Conservation (phyloP, 2,888 invertebrate species). For the Molorchus minor region DNA sequence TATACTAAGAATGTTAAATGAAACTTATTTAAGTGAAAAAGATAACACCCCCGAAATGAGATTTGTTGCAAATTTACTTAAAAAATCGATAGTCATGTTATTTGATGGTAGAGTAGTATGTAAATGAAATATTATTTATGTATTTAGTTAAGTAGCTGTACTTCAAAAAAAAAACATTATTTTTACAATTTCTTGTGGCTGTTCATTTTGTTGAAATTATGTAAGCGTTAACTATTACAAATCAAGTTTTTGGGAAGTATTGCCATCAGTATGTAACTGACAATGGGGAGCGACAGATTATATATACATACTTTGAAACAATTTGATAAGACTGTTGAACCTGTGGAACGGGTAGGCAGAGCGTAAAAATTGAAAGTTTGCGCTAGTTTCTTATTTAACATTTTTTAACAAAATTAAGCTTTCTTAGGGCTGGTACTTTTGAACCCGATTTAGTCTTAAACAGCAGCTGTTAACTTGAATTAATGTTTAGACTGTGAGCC, state of each 20-base stretch:
- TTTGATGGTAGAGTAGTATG: conserved; percentile 27
- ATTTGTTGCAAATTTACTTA: conserved; percentile 55
- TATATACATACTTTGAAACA: conserved; percentile 13
- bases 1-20: conserved; percentile 49
- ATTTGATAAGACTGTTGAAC: conserved; percentile 3
- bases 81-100: conserved; percentile 54
- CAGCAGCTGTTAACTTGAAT: no score
- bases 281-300: background rate
- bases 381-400: background rate
- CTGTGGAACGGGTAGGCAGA: conserved; percentile 10
- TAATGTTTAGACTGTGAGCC: no score
- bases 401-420: background rate
- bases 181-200: conserved; percentile 37
- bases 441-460: no score
- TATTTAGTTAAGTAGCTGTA: conserved; percentile 38
- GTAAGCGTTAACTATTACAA: conserved; percentile 1
- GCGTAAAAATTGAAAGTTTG: background rate
- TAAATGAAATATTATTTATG: conserved; percentile 32
- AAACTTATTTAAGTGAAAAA: conserved; percentile 45
- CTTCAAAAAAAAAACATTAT: conserved; percentile 35
- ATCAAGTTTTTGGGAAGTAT: conserved; percentile 8
- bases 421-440: no score
- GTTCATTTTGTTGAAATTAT: conserved; percentile 38
- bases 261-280: background rate
- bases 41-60: conserved; percentile 50